A percentile compares a stretch with the other conserved stretches of the same genome.
Evolutionary conservation across 2,113 vertebrate genomes (phyloP).

Genomic region (Noctilio leporinus): DNA sequence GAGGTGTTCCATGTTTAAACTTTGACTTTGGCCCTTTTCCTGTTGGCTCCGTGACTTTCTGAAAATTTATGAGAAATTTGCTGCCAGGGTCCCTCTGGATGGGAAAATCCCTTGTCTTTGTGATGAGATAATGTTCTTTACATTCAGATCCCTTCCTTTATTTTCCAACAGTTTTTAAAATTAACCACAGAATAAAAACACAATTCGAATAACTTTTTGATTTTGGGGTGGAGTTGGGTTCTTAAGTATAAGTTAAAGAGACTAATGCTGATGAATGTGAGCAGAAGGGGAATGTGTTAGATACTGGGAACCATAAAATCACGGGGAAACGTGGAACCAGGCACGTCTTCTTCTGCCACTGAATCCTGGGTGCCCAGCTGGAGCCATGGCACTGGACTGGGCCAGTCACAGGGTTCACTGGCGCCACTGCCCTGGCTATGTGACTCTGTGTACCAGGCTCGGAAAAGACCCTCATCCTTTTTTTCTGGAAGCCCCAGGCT

Average conservation of each 20-base stretch:
- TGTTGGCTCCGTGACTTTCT: not conserved
- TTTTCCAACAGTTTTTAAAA: not conserved
- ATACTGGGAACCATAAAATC: not conserved
- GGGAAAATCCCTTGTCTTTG: not conserved
- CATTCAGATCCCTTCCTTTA: not conserved
- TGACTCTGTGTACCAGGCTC: fast-evolving
- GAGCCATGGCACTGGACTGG: not conserved
- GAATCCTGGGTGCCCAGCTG: no score
- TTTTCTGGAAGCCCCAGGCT: not conserved
- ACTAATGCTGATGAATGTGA: not conserved
- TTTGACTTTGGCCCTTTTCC: not conserved
- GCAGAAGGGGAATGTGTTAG: not conserved
- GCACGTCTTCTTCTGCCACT: not conserved
- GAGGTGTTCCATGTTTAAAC: not conserved
- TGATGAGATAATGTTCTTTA: not conserved
- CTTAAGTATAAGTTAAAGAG: not conserved
- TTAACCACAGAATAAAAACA: not conserved
- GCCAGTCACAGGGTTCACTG: fast-evolving
- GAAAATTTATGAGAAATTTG: not conserved
- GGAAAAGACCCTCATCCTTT: not conserved
- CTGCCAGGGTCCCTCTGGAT: not conserved
- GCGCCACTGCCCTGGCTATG: not conserved
- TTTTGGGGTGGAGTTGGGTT: not conserved
- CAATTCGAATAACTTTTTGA: not conserved
- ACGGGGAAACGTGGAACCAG: not conserved